phyloP scores from a whole-genome alignment of 1,140 invertebrate genomes.

The Meloidogyne hapla region DNA sequence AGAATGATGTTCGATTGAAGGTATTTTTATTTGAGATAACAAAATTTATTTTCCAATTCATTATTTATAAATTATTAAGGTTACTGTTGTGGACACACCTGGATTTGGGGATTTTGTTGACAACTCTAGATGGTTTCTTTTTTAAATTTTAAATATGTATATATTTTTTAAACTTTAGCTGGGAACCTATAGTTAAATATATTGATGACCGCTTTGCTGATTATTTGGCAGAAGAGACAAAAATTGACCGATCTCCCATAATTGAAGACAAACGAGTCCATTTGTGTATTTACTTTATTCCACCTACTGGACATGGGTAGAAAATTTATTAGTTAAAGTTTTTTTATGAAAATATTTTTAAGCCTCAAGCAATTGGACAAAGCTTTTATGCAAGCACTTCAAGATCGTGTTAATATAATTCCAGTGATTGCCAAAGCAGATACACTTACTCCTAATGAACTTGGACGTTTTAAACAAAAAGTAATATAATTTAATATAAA shows the following conservation, averaged over 20 bases:
- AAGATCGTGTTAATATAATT: constrained; percentile 95
- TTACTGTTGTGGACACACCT: constrained; percentile 90
- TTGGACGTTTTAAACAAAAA: constrained; percentile 87
- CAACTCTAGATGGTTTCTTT: constrained; percentile 76
- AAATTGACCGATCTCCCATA: constrained; percentile 81
- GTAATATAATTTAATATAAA: constrained; percentile 66
- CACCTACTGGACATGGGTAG: constrained; percentile 93
- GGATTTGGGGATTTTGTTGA: constrained; percentile 99
- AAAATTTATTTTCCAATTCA: not conserved
- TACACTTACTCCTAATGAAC: constrained; percentile 78
- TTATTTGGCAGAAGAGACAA: constrained; percentile 89
- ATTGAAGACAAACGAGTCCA: constrained; percentile 93
- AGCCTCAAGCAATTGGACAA: constrained; percentile 94
- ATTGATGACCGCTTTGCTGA: constrained; percentile 94
- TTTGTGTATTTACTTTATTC: constrained; percentile 94
- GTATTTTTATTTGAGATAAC: not conserved
- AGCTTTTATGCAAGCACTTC: constrained; percentile 95
- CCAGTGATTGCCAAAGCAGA: constrained; percentile 99
- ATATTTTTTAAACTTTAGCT: constrained; percentile 70
- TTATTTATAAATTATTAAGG: too few species aligned
- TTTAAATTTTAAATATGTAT: not conserved
- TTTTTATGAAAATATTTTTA: constrained; percentile 36
- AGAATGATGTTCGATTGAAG: constrained; percentile 77
- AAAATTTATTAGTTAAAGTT: not conserved
- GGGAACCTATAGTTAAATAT: constrained; percentile 94